Evolutionary conservation across 2,113 vertebrate species (phyloP), one percentile per base, ranked within the genome.

Genomic region (Axis porcinus): DNA sequence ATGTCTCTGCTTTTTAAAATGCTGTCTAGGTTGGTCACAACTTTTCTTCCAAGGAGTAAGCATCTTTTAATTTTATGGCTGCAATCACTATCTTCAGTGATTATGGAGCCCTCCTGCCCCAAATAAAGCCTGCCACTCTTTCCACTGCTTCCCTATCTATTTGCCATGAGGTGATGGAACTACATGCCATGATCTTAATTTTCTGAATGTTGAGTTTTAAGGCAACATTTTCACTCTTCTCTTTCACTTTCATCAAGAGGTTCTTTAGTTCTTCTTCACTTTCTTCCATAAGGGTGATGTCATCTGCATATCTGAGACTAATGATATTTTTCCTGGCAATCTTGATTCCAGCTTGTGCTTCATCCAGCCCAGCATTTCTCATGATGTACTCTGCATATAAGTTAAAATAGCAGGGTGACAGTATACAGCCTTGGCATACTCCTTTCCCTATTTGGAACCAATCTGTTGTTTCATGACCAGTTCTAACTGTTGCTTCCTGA

Each of bases 311-410:
- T 70, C 64, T 70, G 9, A 21, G 64, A 9, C 21, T 5, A 70
- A 1, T 70, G 64, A 70, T 21, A 21, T 70, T 70, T 70, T 19
- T 11, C n/a, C 64, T 1, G 0, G 9, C 17, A 70, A 21, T 70
- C 64, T 21, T 70, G n/a, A 70, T 70, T 70, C 64, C 17, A 70
- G 4, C 2, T 21, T 70, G n/a, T 36, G 64, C 4, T 70, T 70
- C n/a, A 2, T 36, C 17, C n/a, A 36, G n/a, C 4, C 17, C 64
- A 70, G n/a, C 0, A 0, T 70, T 70, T 70, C 17, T 36, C 17
- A 21, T 70, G 17, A 36, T 5, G 17, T 11, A 21, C n/a, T 36
- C 64, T 70, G 64, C 64, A 70, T 70, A 12, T 0, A 36, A 70
- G 64, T 36, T 70, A 70, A 40, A 70, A 40, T 21, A 70, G 2